Evolutionary conservation across 1,140 invertebrate genomes (phyloP), one percentile per base, ranked within the genome.

Genomic region (Planococcus citri): DNA sequence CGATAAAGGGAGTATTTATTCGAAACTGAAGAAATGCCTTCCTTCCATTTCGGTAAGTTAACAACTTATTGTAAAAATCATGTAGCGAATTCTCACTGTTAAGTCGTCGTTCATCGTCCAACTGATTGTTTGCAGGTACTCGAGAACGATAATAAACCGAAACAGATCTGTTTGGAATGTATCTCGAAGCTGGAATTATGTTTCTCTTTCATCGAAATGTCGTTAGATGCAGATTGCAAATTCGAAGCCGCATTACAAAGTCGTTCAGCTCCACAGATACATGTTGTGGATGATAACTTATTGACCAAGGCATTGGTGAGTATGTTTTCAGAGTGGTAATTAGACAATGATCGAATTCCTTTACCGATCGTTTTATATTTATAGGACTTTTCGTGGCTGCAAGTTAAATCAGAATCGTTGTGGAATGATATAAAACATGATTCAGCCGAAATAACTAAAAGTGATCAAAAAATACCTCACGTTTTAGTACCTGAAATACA

Each of bases 141-240:
- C 17, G 70, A 73, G 27, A 72, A 72, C 64, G 73, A 75, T 69
- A 71, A 24, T 6, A 75, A 75, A 68, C 74, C 74, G 33, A 74
- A 75, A 61, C 72, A 74, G 4, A 70, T 75, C 22, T 75, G 74
- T 68, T 27, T 73, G 27, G 69, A 71, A 1, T 75, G 74, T 71
- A 69, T 72, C 12, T 73, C 72, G n/a, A 75, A 75, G 60, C 64
- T 75, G 10, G 73, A 75, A 38, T 69, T 75, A 27, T 75, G 70
- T 57, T 68, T 70, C 27, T 73, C 74, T 29, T 72, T 75, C 33
- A 33, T 75, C 20, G 72, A 74, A 22, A 27, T 70, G 24, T 73
- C 73, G 68, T 41, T 73, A 24, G 72, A 72, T 27, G 69, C 74
- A 1, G 73, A 75, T 24, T 73, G 41, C 38, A 74, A 75, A 60